phyloP scores from a whole-genome alignment of 2,888 invertebrate genomes.

The Keiferia lycopersicella region DNA sequence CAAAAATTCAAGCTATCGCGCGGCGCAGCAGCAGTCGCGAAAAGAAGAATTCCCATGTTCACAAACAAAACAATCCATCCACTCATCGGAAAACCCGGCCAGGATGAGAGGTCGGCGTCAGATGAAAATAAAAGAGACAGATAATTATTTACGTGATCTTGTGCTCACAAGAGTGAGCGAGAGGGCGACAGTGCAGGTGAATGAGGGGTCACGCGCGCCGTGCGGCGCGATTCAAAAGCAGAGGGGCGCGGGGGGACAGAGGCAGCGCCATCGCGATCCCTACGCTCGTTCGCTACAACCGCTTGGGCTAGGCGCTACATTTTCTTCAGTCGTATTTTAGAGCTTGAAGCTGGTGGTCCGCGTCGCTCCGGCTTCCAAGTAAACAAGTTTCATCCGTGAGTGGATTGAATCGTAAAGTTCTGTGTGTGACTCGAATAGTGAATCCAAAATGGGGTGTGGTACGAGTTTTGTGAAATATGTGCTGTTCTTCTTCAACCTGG shows the following conservation, averaged over 20 bases:
- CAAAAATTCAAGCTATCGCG: neutral
- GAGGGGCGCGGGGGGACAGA: constrained; percentile 45
- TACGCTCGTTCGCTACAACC: constrained; percentile 34
- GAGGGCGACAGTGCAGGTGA: constrained; percentile 55
- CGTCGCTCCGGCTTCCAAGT: constrained; percentile 44
- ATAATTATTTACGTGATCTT: constrained; percentile 28
- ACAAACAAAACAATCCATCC: neutral
- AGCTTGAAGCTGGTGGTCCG: constrained; percentile 43
- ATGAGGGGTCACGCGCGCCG: constrained; percentile 62
- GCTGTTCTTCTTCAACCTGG: constrained; percentile 89
- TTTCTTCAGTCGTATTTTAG: constrained; percentile 67
- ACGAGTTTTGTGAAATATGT: constrained; percentile 90
- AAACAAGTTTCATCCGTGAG: constrained; percentile 60
- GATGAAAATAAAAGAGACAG: constrained; percentile 42
- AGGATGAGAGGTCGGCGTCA: constrained; percentile 52
- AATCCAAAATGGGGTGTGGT: constrained; percentile 84
- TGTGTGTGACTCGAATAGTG: constrained; percentile 63
- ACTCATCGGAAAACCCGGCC: constrained; percentile 42
- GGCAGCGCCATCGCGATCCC: constrained; percentile 65
- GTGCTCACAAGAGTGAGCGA: constrained; percentile 47
- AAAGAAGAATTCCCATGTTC: neutral
- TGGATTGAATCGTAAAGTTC: constrained; percentile 63
- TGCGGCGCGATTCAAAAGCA: constrained; percentile 43
- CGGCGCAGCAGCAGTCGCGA: neutral
- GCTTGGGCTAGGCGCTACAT: too few species aligned